Evolutionary conservation across 1,140 invertebrate species (phyloP).

Genomic region (Drosophila lini): DNA sequence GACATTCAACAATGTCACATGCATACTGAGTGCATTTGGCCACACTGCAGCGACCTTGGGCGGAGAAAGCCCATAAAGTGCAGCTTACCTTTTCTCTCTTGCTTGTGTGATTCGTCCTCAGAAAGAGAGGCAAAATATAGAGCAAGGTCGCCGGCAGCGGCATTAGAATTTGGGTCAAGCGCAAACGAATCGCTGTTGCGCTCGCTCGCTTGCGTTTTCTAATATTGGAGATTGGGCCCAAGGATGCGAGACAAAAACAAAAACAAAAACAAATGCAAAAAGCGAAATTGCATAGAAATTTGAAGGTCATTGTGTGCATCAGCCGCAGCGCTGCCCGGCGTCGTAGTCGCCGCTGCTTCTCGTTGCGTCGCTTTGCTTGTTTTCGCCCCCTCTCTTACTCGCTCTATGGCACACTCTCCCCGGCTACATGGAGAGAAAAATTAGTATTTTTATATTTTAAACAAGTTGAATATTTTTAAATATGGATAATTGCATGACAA

Average conservation of each 20-base stretch:
- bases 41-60: slow-evolving; percentile 30
- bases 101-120: slow-evolving; percentile 26
- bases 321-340: slow-evolving; percentile 41
- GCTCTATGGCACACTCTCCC: slow-evolving; percentile 27
- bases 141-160: slow-evolving; percentile 59
- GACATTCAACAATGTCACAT: slow-evolving; percentile 74
- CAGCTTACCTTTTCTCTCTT: slow-evolving; percentile 45
- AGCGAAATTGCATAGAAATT: slow-evolving; percentile 76
- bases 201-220: slow-evolving; percentile 65
- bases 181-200: slow-evolving; percentile 44
- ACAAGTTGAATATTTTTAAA: accelerated
- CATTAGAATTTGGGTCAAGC: slow-evolving; percentile 79
- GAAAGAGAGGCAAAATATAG: slow-evolving; percentile 61
- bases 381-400: slow-evolving; percentile 13
- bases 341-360: slow-evolving; percentile 1
- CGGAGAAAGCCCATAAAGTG: slow-evolving; percentile 53
- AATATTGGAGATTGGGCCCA: slow-evolving; percentile 81
- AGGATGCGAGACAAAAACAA: slow-evolving; percentile 65
- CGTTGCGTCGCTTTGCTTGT: slow-evolving; percentile 16
- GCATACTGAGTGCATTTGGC: not conserved
- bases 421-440: slow-evolving; percentile 1
- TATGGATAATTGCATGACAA: not conserved
- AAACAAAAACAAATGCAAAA: slow-evolving; percentile 35
- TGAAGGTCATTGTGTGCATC: slow-evolving; percentile 74
- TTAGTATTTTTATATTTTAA: not conserved